Evolutionary conservation across 2,113 vertebrate genomes (phyloP).

Genomic region (Lepus timidus): DNA sequence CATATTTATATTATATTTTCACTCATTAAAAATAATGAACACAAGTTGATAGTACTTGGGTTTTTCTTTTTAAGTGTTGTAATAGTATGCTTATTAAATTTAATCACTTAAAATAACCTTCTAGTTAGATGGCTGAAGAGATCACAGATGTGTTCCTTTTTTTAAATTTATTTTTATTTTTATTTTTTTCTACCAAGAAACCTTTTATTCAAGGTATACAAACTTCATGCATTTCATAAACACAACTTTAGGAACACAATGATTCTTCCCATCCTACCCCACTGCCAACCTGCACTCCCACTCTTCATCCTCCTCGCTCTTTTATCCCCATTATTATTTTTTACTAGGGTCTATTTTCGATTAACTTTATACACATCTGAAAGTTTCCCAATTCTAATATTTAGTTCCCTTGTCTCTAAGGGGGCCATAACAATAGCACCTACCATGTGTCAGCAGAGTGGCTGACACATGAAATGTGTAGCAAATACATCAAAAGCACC

Average conservation of each 20-base stretch:
- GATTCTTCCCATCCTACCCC: no score
- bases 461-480: not conserved
- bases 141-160: not conserved
- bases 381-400: not conserved
- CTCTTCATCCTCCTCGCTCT: no score
- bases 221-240: no score
- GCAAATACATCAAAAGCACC: not conserved
- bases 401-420: slow-evolving; percentile 13
- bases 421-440: not conserved
- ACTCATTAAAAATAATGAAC: slow-evolving; percentile 3
- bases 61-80: slow-evolving; percentile 16
- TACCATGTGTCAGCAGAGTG: not conserved
- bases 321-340: no score
- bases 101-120: not conserved
- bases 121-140: not conserved
- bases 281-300: no score
- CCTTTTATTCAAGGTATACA: no score
- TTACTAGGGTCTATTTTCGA: no score
- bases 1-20: slow-evolving; percentile 23
- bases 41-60: not conserved
- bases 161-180: no score
- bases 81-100: not conserved
- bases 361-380: no score
- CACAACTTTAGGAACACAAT: no score
- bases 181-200: no score